Evolutionary conservation across 2,113 vertebrate genomes (phyloP).

Genomic region (Nipponia nippon): DNA sequence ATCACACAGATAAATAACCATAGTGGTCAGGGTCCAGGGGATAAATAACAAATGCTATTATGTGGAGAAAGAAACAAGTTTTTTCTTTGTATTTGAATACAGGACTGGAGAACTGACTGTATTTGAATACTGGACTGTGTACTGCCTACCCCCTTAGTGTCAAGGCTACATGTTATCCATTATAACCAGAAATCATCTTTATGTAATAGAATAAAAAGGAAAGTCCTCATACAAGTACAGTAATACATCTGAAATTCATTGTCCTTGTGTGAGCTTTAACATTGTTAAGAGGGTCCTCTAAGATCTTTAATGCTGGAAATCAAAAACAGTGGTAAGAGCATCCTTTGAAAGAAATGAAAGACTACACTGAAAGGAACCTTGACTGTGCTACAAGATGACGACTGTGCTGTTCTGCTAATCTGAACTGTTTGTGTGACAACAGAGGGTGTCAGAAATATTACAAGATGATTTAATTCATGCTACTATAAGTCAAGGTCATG

Average conservation of each 20-base stretch:
- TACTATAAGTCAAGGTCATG: constrained; percentile 59
- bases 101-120: neutral
- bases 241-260: neutral
- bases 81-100: neutral
- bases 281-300: neutral
- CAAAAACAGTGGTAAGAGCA: neutral
- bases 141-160: neutral
- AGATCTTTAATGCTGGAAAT: neutral
- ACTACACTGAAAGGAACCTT: neutral
- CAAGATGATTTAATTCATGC: constrained; percentile 39
- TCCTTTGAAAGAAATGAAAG: constrained; percentile 7
- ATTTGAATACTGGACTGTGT: neutral
- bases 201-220: neutral
- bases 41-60: neutral
- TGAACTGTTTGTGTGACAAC: constrained; percentile 15
- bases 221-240: neutral
- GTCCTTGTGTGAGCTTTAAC: neutral
- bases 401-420: neutral
- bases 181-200: neutral
- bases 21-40: neutral
- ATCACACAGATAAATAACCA: neutral
- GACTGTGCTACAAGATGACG: neutral
- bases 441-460: constrained; percentile 19
- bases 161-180: neutral
- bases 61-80: neutral